Base-by-base conservation (phyloP, 2,888 invertebrate genomes). In the Lithophane socia region DNA sequence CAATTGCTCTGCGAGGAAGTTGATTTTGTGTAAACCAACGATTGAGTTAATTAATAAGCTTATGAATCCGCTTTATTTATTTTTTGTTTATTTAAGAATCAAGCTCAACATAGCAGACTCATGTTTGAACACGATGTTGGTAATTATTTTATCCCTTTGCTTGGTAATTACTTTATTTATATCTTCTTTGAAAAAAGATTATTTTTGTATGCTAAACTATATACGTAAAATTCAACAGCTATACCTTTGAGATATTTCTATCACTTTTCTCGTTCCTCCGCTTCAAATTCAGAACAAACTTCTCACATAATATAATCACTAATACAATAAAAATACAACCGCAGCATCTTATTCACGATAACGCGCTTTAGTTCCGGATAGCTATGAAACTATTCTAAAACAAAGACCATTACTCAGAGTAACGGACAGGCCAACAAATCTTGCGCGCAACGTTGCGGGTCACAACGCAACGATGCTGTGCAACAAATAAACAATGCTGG, bases 401-500 rank as follows among this genome's bases (percentile, higher is more conserved):
- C 91, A 91, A 90, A 87, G 88, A 86, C 89, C 85, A 92, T 92
- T 90, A 92, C 80, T 92, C 90, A 91, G 86, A 64, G 74, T 72
- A 75, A 83, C 85, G 86, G 91, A 87, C 90, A 87, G 83, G 79
- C 83, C 88, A 86, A 92, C 92, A 92, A 92, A 92, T 92, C 91
- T 91, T 87, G 79, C 77, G 81, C 77, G 85, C 80, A 87, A 82
- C 86, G 85, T 83, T 84, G 70, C 83, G 82, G 75, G 80, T 83
- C 84, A 70, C 80, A 73, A 79, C 80, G 71, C 83, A 79, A 77
- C 77, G 64, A 56, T 71, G 75, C 82, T 81, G 74, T 86, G 87
- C 86, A 87, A 87, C 87, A 85, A 82, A 88, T 85, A 85, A 87
- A 87, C 77, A 61, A 73, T 42, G 24, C 58, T 47, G 64, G 83